phyloP scores from a whole-genome alignment of 2,113 vertebrate genomes.

The Cebidichthys violaceus region DNA sequence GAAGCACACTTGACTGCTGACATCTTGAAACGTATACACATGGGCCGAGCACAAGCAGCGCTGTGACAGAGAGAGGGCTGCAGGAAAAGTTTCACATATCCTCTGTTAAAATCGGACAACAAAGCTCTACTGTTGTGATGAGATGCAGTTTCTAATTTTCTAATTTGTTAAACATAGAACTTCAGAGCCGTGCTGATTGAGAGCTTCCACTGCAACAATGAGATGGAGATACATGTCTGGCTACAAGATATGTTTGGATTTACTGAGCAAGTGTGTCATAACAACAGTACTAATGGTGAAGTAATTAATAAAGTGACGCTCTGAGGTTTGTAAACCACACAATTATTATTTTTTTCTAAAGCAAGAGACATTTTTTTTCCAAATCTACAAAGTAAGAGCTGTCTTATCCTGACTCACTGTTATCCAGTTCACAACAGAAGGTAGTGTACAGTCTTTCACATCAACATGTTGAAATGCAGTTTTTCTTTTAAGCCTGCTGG shows the following conservation, averaged over 20 bases:
- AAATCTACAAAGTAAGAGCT: not conserved
- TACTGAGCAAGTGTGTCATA: slow-evolving; percentile 1
- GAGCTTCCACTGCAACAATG: not conserved
- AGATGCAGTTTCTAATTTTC: not conserved
- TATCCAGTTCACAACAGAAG: slow-evolving; percentile 9
- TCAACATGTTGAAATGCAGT: not conserved
- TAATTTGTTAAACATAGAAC: not conserved
- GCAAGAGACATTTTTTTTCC: not conserved
- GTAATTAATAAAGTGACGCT: no score
- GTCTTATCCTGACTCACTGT: not conserved
- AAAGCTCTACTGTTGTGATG: not conserved
- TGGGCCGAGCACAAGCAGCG: slow-evolving; percentile 7
- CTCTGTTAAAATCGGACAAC: not conserved
- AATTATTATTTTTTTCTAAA: not conserved
- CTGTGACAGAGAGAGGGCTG: not conserved
- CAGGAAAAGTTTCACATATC: not conserved
- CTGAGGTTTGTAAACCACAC: not conserved
- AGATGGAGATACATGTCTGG: slow-evolving; percentile 7
- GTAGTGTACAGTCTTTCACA: slow-evolving; percentile 30
- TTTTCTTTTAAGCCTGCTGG: slow-evolving; percentile 10
- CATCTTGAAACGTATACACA: slow-evolving; percentile 42
- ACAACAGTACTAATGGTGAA: not conserved
- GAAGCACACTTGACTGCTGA: slow-evolving; percentile 51
- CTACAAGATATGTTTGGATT: slow-evolving; percentile 20
- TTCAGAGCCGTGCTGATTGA: not conserved